Evolutionary conservation across 2,113 vertebrate genomes (phyloP).

Genomic region (Empidonax traillii): DNA sequence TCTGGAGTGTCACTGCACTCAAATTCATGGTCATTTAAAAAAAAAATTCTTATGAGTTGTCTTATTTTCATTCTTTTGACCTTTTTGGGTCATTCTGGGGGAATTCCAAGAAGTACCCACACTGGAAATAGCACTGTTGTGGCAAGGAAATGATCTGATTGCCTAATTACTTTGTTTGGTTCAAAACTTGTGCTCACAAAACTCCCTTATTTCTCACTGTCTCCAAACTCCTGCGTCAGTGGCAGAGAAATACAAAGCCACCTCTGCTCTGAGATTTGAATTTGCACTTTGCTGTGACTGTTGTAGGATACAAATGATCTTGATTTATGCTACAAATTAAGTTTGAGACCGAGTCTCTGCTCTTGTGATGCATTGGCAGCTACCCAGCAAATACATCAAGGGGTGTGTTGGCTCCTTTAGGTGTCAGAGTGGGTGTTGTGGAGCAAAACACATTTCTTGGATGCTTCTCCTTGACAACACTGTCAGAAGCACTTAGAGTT

Average conservation of each 20-base stretch:
- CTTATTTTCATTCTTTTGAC: not conserved
- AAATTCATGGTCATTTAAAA: not conserved
- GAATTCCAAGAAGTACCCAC: not conserved
- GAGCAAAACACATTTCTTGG: not conserved
- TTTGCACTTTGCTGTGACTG: not conserved
- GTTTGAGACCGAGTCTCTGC: not conserved
- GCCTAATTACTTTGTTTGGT: not conserved
- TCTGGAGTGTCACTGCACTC: slow-evolving; percentile 10
- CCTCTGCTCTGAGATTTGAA: not conserved
- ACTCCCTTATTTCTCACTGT: not conserved
- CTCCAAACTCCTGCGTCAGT: not conserved
- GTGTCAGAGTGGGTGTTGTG: not conserved
- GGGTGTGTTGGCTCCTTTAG: not conserved
- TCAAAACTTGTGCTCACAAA: not conserved
- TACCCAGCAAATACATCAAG: not conserved
- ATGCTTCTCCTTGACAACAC: not conserved
- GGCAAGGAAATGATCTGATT: not conserved
- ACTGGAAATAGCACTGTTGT: not conserved
- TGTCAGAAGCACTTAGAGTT: not conserved
- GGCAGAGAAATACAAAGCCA: not conserved
- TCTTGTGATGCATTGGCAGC: not conserved
- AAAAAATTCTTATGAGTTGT: not conserved
- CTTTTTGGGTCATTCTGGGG: not conserved
- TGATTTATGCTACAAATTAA: not conserved
- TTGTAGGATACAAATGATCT: not conserved